Evolutionary conservation across 2,888 invertebrate species (phyloP), one percentile per base, ranked within the genome.

Genomic region (Drymonia ruficornis): DNA sequence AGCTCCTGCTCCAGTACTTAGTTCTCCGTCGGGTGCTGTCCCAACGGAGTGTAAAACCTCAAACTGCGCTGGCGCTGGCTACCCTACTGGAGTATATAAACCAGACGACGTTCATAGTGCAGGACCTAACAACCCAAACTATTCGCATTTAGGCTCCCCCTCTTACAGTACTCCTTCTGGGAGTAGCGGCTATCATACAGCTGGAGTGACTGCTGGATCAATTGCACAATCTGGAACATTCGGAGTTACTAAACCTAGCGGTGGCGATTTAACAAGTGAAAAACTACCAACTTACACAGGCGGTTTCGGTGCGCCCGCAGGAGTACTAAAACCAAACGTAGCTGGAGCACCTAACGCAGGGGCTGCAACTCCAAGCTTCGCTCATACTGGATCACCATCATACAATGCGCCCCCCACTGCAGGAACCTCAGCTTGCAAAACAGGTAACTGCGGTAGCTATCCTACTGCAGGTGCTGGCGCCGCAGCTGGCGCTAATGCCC

Each of bases 261-360:
- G 47, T 42, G 46, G 48, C 38, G 55, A 48, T 13, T 48, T 53
- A 7, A 42, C 45, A 13, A 50, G 28, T 48, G 59, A 67, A 28
- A 63, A 65, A 43, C 50, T 13, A 13, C 52, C 56, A 4, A 28
- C 55, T 38, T 80, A 81, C 38, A 64, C 67, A 6, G 78, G 74
- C 55, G 74, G 78, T 6, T 82, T 81, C 59, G 80, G 80, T 43
- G 78, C 70, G 12, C 73, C 78, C 47, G 34, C 72, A 12, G 80
- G 76, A n/a, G 51, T 78, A 34, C 59, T 77, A 29, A 75, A 76
- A 58, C 72, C 70, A 19, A 53, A 53, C 56, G 53, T 57, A 53
- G 49, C 50, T 43, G 31, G 53, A 47, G 47, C 40, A 49, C 55
- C 58, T 1, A 19, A 38, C 19, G 46, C 56, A 12, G 44, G 45